Evolutionary conservation across 2,888 invertebrate species (phyloP).

Genomic region (Oscheius sp.): DNA sequence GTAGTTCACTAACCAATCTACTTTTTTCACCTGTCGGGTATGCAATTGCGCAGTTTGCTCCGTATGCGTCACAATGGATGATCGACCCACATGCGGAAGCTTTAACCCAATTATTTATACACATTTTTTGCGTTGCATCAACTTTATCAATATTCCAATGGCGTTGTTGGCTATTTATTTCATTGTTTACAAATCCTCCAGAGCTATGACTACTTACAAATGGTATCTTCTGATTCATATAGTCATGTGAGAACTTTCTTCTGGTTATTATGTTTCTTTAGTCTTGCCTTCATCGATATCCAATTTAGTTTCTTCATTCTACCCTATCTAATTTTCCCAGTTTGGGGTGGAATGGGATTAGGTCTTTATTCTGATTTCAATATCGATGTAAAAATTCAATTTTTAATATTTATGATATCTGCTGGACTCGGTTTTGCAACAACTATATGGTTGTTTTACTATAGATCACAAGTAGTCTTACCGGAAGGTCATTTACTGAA

Average conservation of each 20-base stretch:
- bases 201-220: not conserved
- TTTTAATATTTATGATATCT: not conserved
- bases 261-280: not conserved
- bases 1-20: too few relatives aligned
- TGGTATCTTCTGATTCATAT: conserved; percentile 4
- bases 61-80: too few relatives aligned
- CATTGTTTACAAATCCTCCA: not conserved
- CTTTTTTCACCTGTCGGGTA: too few relatives aligned
- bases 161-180: not conserved
- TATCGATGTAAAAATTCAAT: not conserved
- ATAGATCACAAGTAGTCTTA: conserved; percentile 6
- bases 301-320: not conserved
- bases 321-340: conserved; percentile 5
- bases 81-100: not conserved
- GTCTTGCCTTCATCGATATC: not conserved
- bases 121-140: not conserved
- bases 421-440: not conserved
- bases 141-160: not conserved
- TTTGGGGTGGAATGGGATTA: conserved; percentile 14
- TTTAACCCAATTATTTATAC: not conserved
- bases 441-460: conserved; percentile 15
- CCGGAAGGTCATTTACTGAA: not conserved
- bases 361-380: not conserved
- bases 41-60: too few relatives aligned
- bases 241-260: not conserved